Base-by-base conservation (phyloP, 2,888 invertebrate species). In the Clivina fossor region DNA sequence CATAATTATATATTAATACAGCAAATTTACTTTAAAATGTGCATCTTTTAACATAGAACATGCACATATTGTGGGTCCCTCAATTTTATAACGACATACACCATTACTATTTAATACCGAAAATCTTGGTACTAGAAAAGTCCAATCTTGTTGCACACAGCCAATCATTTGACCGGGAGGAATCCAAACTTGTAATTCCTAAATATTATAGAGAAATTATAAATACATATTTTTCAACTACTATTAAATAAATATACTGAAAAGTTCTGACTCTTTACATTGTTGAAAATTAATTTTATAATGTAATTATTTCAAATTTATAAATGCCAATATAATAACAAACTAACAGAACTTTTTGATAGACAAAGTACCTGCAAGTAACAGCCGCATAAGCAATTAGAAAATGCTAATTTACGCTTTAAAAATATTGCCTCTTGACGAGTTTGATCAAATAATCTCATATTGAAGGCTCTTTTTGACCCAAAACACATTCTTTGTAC, bases 391-490 rank as follows among this genome's bases (percentile, higher is more conserved):
- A 72, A 66, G 63, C 83, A 83, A 60, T 87, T 85, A 0, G 80
- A 79, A 0, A 85, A 82, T 0, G 88, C 84, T 0, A 90, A 75
- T 37, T 86, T 79, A 60, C 91, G 78, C 58, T 78, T 73, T 37
- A 95, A 76, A 56, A 86, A 80, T 68, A 94, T 79, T 0, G 91
- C 89, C 70, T 90, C 90, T 66, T 89, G 88, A 60, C 88, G 83
- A n/a, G 85, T 84, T 69, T 84, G 86, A 72, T 95, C 94, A 59
- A 88, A 81, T 1, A 95, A 74, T 65, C 84, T 86, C 80, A 95
- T 85, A 59, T 80, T 78, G 71, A 92, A 91, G 0, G 86, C 82
- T 16, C 93, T 78, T 0, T 81, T 78, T 0, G 84, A 79, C 3
- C 91, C 90, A 69, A 88, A 89, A 43, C 86, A 76, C 58, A 84